Percentiles rank a stretch among this genome's conserved stretches.
phyloP scores from a whole-genome alignment of 2,797 vertebrate genomes.

The Scyliorhinus canicula region DNA sequence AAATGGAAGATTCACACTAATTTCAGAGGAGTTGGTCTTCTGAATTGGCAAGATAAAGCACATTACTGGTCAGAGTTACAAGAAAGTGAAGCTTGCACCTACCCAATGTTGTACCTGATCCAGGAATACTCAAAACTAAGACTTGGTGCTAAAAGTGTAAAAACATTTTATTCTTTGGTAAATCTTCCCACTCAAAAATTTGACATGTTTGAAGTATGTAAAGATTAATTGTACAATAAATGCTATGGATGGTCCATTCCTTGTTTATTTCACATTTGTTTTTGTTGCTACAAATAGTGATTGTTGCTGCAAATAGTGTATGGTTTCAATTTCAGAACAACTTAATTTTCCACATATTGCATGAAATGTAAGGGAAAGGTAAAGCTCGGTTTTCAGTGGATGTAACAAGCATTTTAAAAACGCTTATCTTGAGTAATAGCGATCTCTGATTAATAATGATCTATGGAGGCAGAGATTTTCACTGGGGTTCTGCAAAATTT shows the following conservation, averaged over 20 bases:
- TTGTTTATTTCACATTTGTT: slow-evolving; percentile 9
- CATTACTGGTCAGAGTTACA: neutral
- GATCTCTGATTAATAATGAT: neutral
- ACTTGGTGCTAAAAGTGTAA: neutral
- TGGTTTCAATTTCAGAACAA: neutral
- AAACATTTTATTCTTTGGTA: slow-evolving; percentile 22
- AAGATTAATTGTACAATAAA: slow-evolving; percentile 32
- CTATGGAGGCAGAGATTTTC: neutral
- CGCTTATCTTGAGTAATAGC: neutral
- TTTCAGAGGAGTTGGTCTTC: neutral
- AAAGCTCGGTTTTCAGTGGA: slow-evolving; percentile 15
- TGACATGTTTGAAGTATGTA: slow-evolving; percentile 5
- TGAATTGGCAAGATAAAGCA: neutral
- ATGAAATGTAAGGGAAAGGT: neutral
- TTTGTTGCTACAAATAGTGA: neutral
- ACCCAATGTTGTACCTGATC: neutral
- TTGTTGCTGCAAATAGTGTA: neutral
- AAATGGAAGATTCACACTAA: neutral
- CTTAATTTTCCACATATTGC: neutral
- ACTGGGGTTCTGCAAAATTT: neutral
- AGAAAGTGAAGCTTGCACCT: neutral
- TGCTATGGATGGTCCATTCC: neutral
- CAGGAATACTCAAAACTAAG: neutral
- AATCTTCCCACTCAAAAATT: slow-evolving; percentile 1
- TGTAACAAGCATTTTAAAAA: neutral